Percentiles rank a stretch among this genome's conserved stretches.
Evolutionary conservation across 2,113 vertebrate genomes (phyloP).

Genomic region (Suricata suricatta): DNA sequence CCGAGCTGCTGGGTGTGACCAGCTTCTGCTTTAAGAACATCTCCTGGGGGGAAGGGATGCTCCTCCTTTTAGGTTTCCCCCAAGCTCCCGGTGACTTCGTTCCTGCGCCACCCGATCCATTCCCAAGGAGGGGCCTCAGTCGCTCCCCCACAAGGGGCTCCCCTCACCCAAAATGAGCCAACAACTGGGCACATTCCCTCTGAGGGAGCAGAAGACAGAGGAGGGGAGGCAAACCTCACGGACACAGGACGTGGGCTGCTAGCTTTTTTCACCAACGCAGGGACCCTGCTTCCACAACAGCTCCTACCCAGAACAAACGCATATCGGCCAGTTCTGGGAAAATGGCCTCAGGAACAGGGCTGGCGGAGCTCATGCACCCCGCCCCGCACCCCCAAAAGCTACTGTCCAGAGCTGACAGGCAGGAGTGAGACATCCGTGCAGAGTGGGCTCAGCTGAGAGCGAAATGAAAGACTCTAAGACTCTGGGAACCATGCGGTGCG

Average conservation of each 20-base stretch:
- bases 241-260: background rate
- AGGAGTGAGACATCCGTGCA: fast-evolving
- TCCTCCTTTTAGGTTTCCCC: no score
- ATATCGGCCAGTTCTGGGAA: background rate
- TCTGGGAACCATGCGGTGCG: background rate
- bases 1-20: background rate
- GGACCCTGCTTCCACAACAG: fast-evolving
- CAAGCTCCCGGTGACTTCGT: background rate
- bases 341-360: background rate
- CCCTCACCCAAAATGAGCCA: background rate
- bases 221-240: background rate
- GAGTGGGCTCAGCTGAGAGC: background rate
- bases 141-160: background rate
- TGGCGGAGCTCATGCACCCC: background rate
- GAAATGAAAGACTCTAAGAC: background rate
- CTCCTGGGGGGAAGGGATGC: fast-evolving
- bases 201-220: background rate
- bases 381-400: background rate
- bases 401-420: background rate
- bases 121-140: fast-evolving
- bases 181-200: background rate
- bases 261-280: background rate
- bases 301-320: background rate
- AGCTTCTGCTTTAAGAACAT: background rate
- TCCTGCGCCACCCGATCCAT: background rate